phyloP scores from a whole-genome alignment of 2,797 vertebrate genomes.

The Schizopygopsis pylzovi region DNA sequence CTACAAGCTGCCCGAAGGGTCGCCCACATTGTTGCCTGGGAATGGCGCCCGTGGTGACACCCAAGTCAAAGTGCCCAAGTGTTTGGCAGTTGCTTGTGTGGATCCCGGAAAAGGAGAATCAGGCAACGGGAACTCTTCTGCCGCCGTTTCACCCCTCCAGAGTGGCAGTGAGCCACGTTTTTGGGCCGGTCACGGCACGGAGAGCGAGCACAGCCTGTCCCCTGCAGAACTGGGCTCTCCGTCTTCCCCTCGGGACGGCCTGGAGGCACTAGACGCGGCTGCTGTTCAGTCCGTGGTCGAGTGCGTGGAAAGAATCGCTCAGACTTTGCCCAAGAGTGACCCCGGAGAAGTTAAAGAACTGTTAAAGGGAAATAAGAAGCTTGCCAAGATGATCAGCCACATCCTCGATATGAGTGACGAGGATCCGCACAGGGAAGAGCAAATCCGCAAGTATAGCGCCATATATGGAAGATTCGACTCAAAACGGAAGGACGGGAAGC shows the following conservation, averaged over 20 bases:
- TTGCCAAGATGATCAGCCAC: constrained; percentile 97
- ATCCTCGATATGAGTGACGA: constrained; percentile 95
- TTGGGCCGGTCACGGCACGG: constrained; percentile 91
- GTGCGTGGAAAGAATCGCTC: constrained; percentile 92
- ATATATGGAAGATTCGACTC: constrained; percentile 99
- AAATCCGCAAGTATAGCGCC: constrained; percentile 97
- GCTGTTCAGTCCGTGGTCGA: constrained; percentile 92
- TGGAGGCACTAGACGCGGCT: constrained; percentile 88
- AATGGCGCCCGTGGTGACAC: constrained; percentile 79
- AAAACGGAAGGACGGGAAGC: constrained; percentile 95
- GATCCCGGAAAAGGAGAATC: constrained; percentile 82
- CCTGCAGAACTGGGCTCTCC: constrained; percentile 93
- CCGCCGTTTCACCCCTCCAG: constrained; percentile 73
- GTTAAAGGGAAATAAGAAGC: constrained; percentile 94
- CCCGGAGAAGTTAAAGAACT: constrained; percentile 88
- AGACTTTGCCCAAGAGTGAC: constrained; percentile 86
- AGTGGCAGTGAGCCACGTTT: constrained; percentile 80
- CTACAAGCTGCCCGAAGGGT: constrained; percentile 94
- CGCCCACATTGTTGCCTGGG: constrained; percentile 82
- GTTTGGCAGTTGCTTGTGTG: constrained; percentile 81
- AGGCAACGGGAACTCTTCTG: constrained; percentile 70
- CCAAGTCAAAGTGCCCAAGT: constrained; percentile 88
- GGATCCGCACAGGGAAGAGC: constrained; percentile 91
- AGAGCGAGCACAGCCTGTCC: constrained; percentile 94
- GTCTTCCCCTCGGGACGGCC: constrained; percentile 89